Base-by-base conservation (phyloP, 2,888 invertebrate species). In the Epinotia ramella region DNA sequence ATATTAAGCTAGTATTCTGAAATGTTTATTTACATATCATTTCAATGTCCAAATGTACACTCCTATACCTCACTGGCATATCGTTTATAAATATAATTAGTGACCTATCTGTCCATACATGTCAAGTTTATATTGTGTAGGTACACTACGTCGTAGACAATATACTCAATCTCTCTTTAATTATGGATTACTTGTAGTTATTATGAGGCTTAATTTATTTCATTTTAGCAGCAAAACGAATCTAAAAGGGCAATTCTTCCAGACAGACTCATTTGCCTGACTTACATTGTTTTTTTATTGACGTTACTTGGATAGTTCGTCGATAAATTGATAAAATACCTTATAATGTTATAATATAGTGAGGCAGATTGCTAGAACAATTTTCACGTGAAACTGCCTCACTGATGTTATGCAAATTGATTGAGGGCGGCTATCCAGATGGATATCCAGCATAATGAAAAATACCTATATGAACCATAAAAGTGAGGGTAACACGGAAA, bases 21-120 rank as follows among this genome's bases (percentile, higher is more conserved):
- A 66, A 78, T 73, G 77, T 82, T 83, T 83, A 78, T 84, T 85
- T 81, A 86, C 85, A 88, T 88, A 87, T 88, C 85, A 84, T 75
- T 76, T 70, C 16, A 7, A 65, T 65, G 59, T 57, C 63, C 46
- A 57, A 67, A 63, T 49, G 11, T 40, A 53, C 28, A 65, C 53
- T 49, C 3, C 24, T 62, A 24, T 56, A 64, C 24, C 18, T 18
- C 56, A 24, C 24, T 71, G 40, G 59, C 75, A 75, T 75, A 75
- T 75, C 70, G 44, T 65, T 66, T 68, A 46, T 28, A 24, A 46
- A 69, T 28, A 56, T 56, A 28, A 33, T 66, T 53, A 60, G 20
- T n/a, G 59, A 66, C n/a, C 11, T 20, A n/a, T 63, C 18, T 46
- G 16, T 20, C 44, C 24, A 60, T 11, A 28, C 28, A 60, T 40